These are phyloP conservation scores for Myopa testacea DNA, from an alignment of 2,888 invertebrate genomes.

Conservation along the genomic window DNA sequence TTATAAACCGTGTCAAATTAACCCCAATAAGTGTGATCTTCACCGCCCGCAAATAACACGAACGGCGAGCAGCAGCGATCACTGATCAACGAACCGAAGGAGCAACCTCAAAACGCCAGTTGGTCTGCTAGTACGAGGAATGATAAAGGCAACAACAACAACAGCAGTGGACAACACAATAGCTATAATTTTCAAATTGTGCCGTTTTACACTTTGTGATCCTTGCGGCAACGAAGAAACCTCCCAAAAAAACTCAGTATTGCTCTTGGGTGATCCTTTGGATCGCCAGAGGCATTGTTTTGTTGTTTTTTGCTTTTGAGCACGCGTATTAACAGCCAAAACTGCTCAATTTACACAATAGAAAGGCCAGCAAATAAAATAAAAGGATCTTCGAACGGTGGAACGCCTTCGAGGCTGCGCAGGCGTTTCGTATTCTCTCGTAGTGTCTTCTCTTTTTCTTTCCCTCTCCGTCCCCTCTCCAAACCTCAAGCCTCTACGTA, in stretches of 20 bases:
- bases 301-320: background rate
- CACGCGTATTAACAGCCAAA: slow-evolving; percentile 27
- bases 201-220: background rate
- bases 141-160: slow-evolving; percentile 4
- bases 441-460: background rate
- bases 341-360: slow-evolving; percentile 30
- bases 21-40: slow-evolving; percentile 43
- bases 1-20: slow-evolving; percentile 38
- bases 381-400: slow-evolving; percentile 16
- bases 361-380: background rate
- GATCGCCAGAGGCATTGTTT: background rate
- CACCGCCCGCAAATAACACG: slow-evolving; percentile 33
- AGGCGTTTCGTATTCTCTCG: slow-evolving; percentile 7
- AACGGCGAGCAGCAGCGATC: background rate
- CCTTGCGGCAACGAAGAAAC: background rate
- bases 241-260: slow-evolving; percentile 3
- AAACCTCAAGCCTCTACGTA: background rate
- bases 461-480: background rate
- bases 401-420: slow-evolving; percentile 26
- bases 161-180: slow-evolving; percentile 17
- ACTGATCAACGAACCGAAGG: background rate
- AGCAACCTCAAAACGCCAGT: slow-evolving; percentile 23
- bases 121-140: background rate
- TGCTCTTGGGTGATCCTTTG: slow-evolving; percentile 25
- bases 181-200: slow-evolving; percentile 2